Base-by-base conservation (phyloP, 2,888 invertebrate species). In the Griposia aprilina region DNA sequence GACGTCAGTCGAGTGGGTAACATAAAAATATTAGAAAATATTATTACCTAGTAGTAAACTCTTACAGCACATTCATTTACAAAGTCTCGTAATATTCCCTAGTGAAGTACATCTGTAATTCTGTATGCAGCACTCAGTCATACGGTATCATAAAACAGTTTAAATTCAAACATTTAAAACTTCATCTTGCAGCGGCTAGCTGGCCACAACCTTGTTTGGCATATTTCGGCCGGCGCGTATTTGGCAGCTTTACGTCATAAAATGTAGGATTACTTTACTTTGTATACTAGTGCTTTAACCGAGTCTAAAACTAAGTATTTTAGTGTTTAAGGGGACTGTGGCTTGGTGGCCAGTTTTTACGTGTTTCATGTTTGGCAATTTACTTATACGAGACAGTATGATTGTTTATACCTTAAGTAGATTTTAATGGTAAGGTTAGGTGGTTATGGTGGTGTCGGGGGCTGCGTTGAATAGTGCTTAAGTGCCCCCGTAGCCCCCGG, bases 131-230 rank as follows among this genome's bases (percentile, higher is more conserved):
- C 80, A 72, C 60, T 82, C 76, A 69, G 72, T 67, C 60, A 81
- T 50, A 68, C 70, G 71, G 50, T 78, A 89, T 81, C 82, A 76
- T 89, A 89, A 88, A 88, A 84, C 75, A 74, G 78, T 80, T 89
- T 84, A 70, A 89, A 86, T 82, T 87, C 74, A 78, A 84, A 86
- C 88, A 80, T 87, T 87, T 89, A 77, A 89, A 88, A 87, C 88
- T 89, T 83, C 73, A 80, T 78, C 81, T 82, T 83, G 78, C 73
- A 59, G 57, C n/a, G 73, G 74, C 78, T 85, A 81, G 83, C 78
- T 87, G 78, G 48, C 87, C 77, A 82, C 85, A 87, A 88, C 83
- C 66, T 80, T 84, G 89, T 83, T 81, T 78, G 80, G 41, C 60
- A 78, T 82, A 85, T 85, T 85, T 82, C 57, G 86, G 78, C 50